Evolutionary conservation across 2,797 vertebrate species (phyloP), one percentile per base, ranked within the genome.

Genomic region (Sciurus carolinensis): DNA sequence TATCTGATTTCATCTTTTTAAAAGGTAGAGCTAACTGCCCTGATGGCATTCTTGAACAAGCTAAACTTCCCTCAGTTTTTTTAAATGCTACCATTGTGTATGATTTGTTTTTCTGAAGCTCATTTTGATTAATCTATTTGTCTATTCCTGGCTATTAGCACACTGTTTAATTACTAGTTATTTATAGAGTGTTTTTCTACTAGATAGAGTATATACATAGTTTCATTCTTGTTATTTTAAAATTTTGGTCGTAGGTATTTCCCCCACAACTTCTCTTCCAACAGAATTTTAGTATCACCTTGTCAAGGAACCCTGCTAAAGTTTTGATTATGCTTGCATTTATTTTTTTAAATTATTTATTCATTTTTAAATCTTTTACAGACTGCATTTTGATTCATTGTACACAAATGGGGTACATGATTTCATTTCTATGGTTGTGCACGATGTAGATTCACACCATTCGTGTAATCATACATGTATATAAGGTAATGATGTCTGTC

Each of bases 211-310:
- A 86, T 62, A 62, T 67, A 22, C 18, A 57, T 7, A 22, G 13
- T 76, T 80, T 44, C 28, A 30, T 73, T 71, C 39, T 93, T 67
- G 15, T 44, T 83, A 47, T 80, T 57, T 92, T 89, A 67, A 22
- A 84, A 26, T 91, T 91, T 75, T 14, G 17, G 66, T 59, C n/a
- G 83, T 92, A 83, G 13, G 73, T 90, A 88, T 67, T 93, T 90
- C 93, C 77, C 47, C 42, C 2, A 84, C 57, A 86, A 30, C 66
- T 69, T 82, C 13, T 77, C 39, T 71, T 85, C 22, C 33, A 81
- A 77, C 1, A 75, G 57, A 89, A 76, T 77, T 92, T 87, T 69
- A 88, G 36, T 36, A 92, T 82, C 44, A 77, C 33, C 17, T 90
- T 85, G 2, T 90, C 93, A 93, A 81, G 12, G 30, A 94, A 64